These are phyloP conservation scores for Nannospalax galili DNA, from an alignment of 2,113 vertebrate genomes.

Conservation along the genomic window DNA sequence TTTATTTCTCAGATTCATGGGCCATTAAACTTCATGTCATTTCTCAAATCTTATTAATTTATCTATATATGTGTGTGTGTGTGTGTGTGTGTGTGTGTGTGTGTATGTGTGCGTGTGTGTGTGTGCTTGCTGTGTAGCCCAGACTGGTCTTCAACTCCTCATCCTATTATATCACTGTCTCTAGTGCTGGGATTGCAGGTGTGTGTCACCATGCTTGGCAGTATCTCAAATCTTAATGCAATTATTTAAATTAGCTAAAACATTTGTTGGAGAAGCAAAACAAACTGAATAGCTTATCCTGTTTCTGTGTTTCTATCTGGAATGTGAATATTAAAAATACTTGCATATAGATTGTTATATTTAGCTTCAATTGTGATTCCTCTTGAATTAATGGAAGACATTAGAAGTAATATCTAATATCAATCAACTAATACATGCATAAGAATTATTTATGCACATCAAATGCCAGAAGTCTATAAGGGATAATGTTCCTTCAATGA, in stretches of 20 bases:
- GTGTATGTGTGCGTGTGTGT: background rate
- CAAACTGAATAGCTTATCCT: background rate
- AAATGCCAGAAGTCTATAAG: background rate
- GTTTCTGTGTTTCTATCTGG: background rate
- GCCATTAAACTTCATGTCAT: background rate
- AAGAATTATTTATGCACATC: background rate
- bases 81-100: background rate
- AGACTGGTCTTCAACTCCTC: background rate
- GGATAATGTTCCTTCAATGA: background rate
- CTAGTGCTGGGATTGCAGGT: background rate
- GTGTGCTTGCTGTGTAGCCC: background rate
- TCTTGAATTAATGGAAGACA: background rate
- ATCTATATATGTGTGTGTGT: background rate
- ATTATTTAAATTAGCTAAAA: slow-evolving; percentile 9
- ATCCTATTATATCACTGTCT: background rate
- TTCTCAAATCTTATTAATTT: background rate
- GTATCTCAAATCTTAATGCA: background rate
- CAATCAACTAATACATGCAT: slow-evolving; percentile 7
- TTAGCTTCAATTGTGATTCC: slow-evolving; percentile 17
- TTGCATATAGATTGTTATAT: background rate
- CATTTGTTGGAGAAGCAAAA: fast-evolving
- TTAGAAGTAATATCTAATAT: background rate
- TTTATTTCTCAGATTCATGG: background rate
- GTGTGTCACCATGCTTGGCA: fast-evolving
- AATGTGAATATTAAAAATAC: background rate